Evolutionary conservation across 2,797 vertebrate genomes (phyloP), one percentile per base, ranked within the genome.

Genomic region (Cheirogaleus major): DNA sequence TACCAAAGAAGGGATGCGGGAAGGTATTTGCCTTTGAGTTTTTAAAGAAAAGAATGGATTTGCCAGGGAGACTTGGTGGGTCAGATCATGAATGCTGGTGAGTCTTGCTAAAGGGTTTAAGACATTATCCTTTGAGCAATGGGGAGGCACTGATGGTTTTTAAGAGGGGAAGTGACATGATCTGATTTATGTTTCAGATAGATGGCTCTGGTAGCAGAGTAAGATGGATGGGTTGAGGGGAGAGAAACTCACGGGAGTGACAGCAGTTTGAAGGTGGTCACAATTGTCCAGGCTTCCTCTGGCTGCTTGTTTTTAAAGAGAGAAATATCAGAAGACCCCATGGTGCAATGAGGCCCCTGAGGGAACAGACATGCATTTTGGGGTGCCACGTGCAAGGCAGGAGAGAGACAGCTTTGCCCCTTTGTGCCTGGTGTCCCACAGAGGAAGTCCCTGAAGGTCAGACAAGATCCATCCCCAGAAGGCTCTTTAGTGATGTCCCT

Each of bases 101-200:
- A 35, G 59, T 14, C 67, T 93, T 81, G 20, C 27, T 82, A 72
- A 93, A 86, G 35, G 38, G 30, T 88, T 95, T 59, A 95, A 91
- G 65, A 67, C 52, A 81, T 67, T 86, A 86, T 93, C 52, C 59
- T 80, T 41, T 38, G 41, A 95, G 57, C 48, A 35, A 61, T 15
- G 45, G 57, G 75, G 45, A 95, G 63, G 17, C 89, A 79, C 38
- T 59, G 96, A 94, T 79, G 48, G 50, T n/a, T 96, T 94, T 67
- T 65, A 93, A 95, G 89, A 94, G 55, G 79, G 45, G 63, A 86
- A 89, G 32, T 94, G 78, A 89, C 89, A 70, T 93, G 94, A 89
- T 95, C 67, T 43, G 35, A 79, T 78, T 69, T 95, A 59, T 50
- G 67, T 50, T 95, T 75, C 80, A 75, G 52, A 91, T 50, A 35